A percentile compares a stretch with the other conserved stretches of the same genome.
Evolutionary conservation across 1,140 invertebrate genomes (phyloP).

Genomic region (Drosophila lacertosa): DNA sequence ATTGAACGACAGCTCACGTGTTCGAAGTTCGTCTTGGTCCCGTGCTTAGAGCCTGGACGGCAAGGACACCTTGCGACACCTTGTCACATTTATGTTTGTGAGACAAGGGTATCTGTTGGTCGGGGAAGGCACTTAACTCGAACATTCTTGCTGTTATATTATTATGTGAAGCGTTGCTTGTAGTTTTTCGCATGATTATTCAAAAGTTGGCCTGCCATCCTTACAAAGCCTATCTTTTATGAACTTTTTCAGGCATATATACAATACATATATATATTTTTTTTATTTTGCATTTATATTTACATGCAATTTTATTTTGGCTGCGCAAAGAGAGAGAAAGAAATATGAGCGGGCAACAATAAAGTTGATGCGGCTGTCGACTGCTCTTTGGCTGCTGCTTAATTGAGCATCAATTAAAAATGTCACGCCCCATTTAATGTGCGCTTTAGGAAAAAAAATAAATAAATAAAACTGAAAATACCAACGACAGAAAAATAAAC

Average conservation of each 20-base stretch:
- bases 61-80: too few species aligned
- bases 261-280: not conserved
- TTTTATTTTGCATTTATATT: constrained; percentile 8
- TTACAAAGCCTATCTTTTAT: not conserved
- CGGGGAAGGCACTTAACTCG: too few species aligned
- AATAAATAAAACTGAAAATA: not conserved
- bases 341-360: constrained; percentile 2
- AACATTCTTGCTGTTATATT: too few species aligned
- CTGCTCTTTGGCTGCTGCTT: constrained; percentile 54
- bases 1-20: too few species aligned
- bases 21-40: too few species aligned
- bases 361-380: constrained; percentile 15
- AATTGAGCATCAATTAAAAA: constrained; percentile 81
- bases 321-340: not conserved
- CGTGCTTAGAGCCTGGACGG: too few species aligned
- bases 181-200: constrained; percentile 22
- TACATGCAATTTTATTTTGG: not conserved
- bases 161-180: not conserved
- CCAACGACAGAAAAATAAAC: constrained; percentile 15
- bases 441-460: constrained; percentile 45
- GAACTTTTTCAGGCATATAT: not conserved
- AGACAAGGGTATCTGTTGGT: too few species aligned
- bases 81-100: too few species aligned
- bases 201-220: constrained; percentile 2
- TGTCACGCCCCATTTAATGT: constrained; percentile 75